phyloP scores from a whole-genome alignment of 2,888 invertebrate species.

The Pachycephus smyrnensis region DNA sequence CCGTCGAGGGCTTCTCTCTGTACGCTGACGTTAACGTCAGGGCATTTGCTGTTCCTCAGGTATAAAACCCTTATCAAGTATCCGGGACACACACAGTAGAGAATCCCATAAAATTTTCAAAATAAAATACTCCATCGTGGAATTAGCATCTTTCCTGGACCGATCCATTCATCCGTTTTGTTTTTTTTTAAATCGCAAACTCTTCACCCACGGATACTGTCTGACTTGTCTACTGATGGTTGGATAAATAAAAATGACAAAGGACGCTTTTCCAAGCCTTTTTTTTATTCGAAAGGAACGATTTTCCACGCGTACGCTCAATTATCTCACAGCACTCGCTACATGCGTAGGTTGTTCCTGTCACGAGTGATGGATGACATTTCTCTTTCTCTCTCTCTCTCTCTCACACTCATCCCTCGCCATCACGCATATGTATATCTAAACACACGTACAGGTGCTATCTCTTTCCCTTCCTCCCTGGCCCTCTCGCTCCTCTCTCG shows the following conservation, averaged over 20 bases:
- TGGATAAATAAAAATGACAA: not conserved
- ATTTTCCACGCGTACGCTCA: slow-evolving; percentile 49
- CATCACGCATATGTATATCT: slow-evolving; percentile 9
- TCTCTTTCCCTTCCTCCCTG: slow-evolving; percentile 23
- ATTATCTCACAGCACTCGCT: slow-evolving; percentile 51
- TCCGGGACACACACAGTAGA: not conserved
- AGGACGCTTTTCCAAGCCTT: not conserved
- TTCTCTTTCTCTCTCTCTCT: slow-evolving; percentile 21
- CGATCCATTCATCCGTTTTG: not conserved
- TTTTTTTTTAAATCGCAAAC: too few relatives aligned
- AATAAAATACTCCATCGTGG: not conserved
- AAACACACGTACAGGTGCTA: slow-evolving; percentile 10
- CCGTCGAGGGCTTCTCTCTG: not conserved
- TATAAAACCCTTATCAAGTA: not conserved
- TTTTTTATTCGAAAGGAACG: slow-evolving; percentile 28
- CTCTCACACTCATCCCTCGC: slow-evolving; percentile 14
- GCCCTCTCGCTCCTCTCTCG: slow-evolving; percentile 28
- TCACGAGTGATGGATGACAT: slow-evolving; percentile 59
- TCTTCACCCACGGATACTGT: too few relatives aligned
- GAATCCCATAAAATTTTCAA: not conserved
- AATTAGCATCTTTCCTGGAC: not conserved
- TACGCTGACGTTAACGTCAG: not conserved
- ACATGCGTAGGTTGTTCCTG: slow-evolving; percentile 45
- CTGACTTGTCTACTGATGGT: not conserved
- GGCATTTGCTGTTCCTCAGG: not conserved